A percentile compares a stretch with the other conserved stretches of the same genome.
Evolutionary conservation across 2,113 vertebrate species (phyloP).

Genomic region (Pitta sordida): DNA sequence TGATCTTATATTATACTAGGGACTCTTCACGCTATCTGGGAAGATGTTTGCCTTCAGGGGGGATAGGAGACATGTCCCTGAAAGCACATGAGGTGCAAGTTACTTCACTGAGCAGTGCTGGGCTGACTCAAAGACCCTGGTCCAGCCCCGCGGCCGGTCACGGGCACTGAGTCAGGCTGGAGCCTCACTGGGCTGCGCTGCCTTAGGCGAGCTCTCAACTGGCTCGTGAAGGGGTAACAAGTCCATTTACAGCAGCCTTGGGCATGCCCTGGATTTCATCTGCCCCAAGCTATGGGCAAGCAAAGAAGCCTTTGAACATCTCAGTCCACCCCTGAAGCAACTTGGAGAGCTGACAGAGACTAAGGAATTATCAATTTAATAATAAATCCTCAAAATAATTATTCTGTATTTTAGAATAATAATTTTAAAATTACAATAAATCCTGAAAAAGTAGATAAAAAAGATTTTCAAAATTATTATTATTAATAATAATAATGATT

Average conservation of each 20-base stretch:
- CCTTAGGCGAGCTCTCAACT: neutral
- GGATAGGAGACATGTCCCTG: neutral
- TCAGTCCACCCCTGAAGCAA: neutral
- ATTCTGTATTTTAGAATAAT: neutral
- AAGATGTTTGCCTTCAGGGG: neutral
- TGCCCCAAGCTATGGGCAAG: neutral
- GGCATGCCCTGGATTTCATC: neutral
- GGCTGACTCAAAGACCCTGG: neutral
- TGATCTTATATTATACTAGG: neutral
- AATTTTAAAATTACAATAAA: neutral
- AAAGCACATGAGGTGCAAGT: neutral
- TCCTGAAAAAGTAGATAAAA: neutral
- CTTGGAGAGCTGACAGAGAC: neutral
- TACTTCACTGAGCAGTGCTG: neutral
- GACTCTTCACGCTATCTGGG: neutral
- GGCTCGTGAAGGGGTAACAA: neutral
- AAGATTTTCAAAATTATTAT: neutral
- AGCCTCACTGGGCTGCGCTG: fast-evolving
- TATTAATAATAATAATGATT: neutral
- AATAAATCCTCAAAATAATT: neutral
- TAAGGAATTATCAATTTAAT: neutral
- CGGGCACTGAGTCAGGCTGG: neutral
- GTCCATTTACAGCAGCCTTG: neutral
- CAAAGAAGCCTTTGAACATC: neutral
- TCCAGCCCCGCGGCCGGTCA: neutral